Evolutionary conservation across 2,888 invertebrate genomes (phyloP), one percentile per base, ranked within the genome.

Genomic region (Pyrocoelia pectoralis): DNA sequence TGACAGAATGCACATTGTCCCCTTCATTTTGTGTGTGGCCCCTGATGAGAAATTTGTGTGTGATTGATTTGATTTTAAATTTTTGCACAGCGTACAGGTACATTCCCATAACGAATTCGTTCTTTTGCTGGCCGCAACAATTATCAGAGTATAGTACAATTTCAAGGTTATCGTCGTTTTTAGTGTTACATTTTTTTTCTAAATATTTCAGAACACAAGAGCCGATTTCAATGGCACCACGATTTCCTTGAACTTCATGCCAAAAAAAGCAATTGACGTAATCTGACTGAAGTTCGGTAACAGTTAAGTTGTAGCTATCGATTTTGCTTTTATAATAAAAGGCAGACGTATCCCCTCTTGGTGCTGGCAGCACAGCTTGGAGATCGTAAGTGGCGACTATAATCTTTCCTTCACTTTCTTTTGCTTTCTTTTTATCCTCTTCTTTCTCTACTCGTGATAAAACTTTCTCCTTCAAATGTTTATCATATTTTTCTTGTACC

Each of bases 1-100:
- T 77, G 14, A 76, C 67, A 53, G 73, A 73, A 54, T 78, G 74
- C 9, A 74, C 71, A 66, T 70, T 75, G 58, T 77, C 76, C 12
- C 71, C 77, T 41, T 41, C 13, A 13, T 13, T 41, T 14, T 41
- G n/a, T 6, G 13, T 41, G 14, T 41, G 41, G n/a, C 41, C 41
- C 14, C 14, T 41, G 13, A 41, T 41, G 8, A 41, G 41, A 14
- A 41, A 41, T 6, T 41, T 41, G 41, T 41, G n/a, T 41, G 41
- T 41, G n/a, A 41, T 41, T 8, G 41, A 13, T 41, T 41, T 41
- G 8, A 41, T 14, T 14, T 41, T 12, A 13, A 41, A 41, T 13
- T 13, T 6, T 8, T 41, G 41, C 41, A 41, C 41, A 13, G 13
- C 41, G 6, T 41, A 14, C 41, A 41, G 3, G 38, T 38, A 9